phyloP scores from a whole-genome alignment of 2,888 invertebrate genomes.

The Stramonita haemastoma region DNA sequence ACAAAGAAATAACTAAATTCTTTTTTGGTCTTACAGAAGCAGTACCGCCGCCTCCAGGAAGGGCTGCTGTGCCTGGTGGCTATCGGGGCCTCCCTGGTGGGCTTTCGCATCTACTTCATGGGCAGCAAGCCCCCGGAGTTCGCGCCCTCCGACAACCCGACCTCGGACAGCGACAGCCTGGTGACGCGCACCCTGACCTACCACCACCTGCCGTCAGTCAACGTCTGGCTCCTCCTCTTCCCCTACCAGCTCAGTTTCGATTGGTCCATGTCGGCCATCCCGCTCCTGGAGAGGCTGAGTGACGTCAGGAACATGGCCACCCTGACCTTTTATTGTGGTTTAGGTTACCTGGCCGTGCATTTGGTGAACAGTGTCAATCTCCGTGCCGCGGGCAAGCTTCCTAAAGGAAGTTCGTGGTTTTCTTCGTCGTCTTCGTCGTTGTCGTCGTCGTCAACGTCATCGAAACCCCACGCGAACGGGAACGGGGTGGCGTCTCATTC shows the following conservation, averaged over 20 bases:
- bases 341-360: conserved; percentile 60
- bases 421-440: background rate
- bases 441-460: background rate
- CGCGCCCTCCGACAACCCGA: conserved; percentile 96
- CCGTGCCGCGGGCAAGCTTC: background rate
- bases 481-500: conserved; percentile 58
- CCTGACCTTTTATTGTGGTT: conserved; percentile 84
- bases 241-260: conserved; percentile 95
- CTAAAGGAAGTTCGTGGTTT: background rate
- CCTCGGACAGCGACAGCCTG: conserved; percentile 89
- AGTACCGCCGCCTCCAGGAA: conserved; percentile 61
- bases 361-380: background rate
- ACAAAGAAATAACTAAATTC: too few relatives aligned
- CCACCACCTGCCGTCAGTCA: conserved; percentile 92
- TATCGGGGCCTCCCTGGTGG: conserved; percentile 84
- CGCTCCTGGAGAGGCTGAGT: conserved; percentile 86
- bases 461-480: conserved; percentile 56
- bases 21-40: conserved; percentile 39
- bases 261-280: conserved; percentile 99
- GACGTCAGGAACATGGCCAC: conserved; percentile 90
- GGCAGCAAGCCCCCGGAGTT: conserved; percentile 86
- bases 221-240: conserved; percentile 90
- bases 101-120: conserved; percentile 88
- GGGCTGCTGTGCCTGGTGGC: conserved; percentile 80
- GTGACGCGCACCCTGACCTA: conserved; percentile 92